phyloP scores from a whole-genome alignment of 2,888 invertebrate genomes.

The Aquatica leii region DNA sequence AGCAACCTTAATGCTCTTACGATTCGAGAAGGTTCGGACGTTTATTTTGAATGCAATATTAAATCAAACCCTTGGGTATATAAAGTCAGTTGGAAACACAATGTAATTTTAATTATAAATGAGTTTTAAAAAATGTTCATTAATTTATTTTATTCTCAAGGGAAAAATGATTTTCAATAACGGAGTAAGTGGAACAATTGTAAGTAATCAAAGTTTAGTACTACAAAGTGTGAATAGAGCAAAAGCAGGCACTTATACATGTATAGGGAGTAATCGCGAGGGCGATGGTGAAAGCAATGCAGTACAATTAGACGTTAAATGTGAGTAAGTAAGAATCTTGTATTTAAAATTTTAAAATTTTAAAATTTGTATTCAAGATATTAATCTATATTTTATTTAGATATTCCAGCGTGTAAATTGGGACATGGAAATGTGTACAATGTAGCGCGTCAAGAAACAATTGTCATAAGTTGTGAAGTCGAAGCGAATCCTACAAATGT shows the following conservation, averaged over 20 bases:
- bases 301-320: conserved; percentile 84
- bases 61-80: conserved; percentile 87
- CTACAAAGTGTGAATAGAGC: conserved; percentile 82
- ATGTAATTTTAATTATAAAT: conserved; percentile 65
- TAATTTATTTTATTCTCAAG: conserved; percentile 60
- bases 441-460: conserved; percentile 74
- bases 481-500: conserved; percentile 76
- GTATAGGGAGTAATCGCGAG: conserved; percentile 86
- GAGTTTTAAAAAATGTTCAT: conserved; percentile 2
- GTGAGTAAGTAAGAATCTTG: conserved; percentile 65
- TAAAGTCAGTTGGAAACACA: conserved; percentile 80
- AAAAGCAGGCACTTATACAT: conserved; percentile 84
- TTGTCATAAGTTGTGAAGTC: conserved; percentile 74
- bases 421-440: conserved; percentile 75
- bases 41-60: conserved; percentile 91
- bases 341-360: not conserved
- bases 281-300: conserved; percentile 89
- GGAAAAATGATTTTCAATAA: conserved; percentile 82
- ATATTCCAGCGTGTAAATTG: conserved; percentile 76
- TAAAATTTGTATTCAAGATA: not conserved
- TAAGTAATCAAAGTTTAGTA: conserved; percentile 88
- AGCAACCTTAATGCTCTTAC: conserved; percentile 80
- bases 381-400: conserved; percentile 57
- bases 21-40: conserved; percentile 88
- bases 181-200: conserved; percentile 79